Base-by-base conservation (phyloP, 2,797 vertebrate species). In the Myotis vivesi region DNA sequence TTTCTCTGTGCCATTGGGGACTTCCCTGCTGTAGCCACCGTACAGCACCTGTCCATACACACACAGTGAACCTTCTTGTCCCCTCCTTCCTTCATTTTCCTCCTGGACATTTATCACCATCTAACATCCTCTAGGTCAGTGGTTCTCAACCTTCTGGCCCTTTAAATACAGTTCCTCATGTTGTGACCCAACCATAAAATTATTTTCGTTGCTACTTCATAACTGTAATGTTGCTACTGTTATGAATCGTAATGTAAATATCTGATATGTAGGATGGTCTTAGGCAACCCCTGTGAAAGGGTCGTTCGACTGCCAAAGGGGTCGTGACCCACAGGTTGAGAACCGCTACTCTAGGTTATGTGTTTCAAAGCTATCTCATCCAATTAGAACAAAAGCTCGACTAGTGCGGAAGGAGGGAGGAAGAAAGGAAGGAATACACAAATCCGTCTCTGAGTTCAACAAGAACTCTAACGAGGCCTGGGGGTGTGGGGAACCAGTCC, bases 41-140 rank as follows among this genome's bases (percentile, higher is more conserved):
- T 11, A 53, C 12, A 68, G 22, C 8, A 2, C 30, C 64, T 25
- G 2, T 64, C 57, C n/a, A 5, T 10, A n/a, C 28, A 38, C 0
- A 0, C 0, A 16, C 5, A 0, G 6, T 1, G 13, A 77, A 5
- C 2, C 22, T 72, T 72, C 46, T 87, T 28, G 19, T 23, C 2
- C 5, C 30, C 33, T 49, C 16, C 20, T 55, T 25, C 41, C 53
- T 72, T 38, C 53, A n/a, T 77, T 73, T 77, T 59, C 36, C 68
- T 82, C 72, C 57, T 86, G 68, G 79, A 16, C 11, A 38, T 73
- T 72, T 82, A 30, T 75, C 59, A 64, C n/a, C 36, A 7, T 69
- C 87, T 69, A 25, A 46, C 11, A 88, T 85, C 57, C 46, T 75
- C 0, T 20, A 12, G 41, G 5, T n/a, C 41, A 44, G 41, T 44